These are phyloP conservation scores for Cryptocheilus praepositus DNA, from an alignment of 2,888 invertebrate species.

Conservation along the genomic window DNA sequence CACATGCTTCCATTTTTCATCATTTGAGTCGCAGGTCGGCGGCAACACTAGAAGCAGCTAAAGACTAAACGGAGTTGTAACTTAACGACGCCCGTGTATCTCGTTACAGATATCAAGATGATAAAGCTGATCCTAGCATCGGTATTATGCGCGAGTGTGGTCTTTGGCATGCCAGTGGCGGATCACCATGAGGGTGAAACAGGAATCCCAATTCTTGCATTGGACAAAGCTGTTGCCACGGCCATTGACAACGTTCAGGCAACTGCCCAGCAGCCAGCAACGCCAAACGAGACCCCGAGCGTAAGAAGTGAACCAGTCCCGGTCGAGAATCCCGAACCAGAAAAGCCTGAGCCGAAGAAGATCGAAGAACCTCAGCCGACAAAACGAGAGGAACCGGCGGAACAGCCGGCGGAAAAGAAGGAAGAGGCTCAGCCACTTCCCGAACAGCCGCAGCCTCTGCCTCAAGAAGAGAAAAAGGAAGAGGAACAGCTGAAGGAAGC, in stretches of 20 bases:
- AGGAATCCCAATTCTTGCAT: conserved; percentile 52
- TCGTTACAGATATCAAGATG: conserved; percentile 73
- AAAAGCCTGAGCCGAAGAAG: conserved; percentile 35
- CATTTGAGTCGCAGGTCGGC: no score
- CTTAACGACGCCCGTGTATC: no score
- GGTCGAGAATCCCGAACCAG: conserved; percentile 13
- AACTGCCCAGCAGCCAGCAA: conserved; percentile 7
- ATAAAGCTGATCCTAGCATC: conserved; percentile 71
- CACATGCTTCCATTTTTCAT: no score
- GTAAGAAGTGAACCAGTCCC: conserved; percentile 26
- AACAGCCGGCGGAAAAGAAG: conserved; percentile 32
- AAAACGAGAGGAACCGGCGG: conserved; percentile 46
- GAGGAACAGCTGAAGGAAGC: conserved; percentile 54
- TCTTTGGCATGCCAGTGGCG: conserved; percentile 79
- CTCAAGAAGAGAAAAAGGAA: conserved; percentile 48
- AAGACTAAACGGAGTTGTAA: no score
- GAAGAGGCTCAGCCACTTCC: conserved; percentile 10
- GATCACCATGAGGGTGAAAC: conserved; percentile 72
- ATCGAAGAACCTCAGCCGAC: conserved; percentile 38
- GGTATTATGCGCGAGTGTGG: conserved; percentile 77
- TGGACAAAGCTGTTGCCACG: conserved; percentile 55
- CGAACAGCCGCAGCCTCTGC: conserved; percentile 27
- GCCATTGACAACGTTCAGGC: conserved; percentile 5
- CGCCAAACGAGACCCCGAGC: conserved; percentile 17
- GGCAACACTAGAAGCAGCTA: no score